Evolutionary conservation across 2,888 invertebrate species (phyloP).

Genomic region (Erebia palarica): DNA sequence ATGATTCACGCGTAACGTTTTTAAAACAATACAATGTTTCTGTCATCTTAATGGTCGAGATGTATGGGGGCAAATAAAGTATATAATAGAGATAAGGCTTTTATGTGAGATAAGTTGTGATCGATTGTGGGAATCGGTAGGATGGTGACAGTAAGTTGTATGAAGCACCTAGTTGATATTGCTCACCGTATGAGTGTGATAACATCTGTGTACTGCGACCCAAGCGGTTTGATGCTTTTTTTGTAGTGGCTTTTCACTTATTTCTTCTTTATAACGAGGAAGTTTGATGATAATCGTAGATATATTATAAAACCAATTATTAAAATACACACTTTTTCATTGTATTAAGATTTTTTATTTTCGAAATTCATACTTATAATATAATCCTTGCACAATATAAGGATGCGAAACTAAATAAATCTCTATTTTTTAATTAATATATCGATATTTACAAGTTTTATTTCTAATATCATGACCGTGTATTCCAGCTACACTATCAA

Average conservation of each 20-base stretch:
- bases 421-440: too few relatives aligned
- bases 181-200: conserved; percentile 61
- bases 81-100: conserved; percentile 66
- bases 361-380: neutral
- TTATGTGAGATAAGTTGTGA: conserved; percentile 76
- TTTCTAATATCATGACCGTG: neutral
- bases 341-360: too few relatives aligned
- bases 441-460: neutral
- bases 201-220: conserved; percentile 53
- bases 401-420: neutral
- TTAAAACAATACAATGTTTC: conserved; percentile 40
- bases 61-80: conserved; percentile 39
- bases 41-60: conserved; percentile 43
- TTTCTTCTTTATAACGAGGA: too few relatives aligned
- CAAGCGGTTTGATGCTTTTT: neutral
- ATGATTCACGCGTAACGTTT: conserved; percentile 27
- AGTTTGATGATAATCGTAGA: neutral
- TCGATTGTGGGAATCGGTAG: conserved; percentile 77
- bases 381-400: neutral
- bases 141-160: conserved; percentile 77
- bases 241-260: neutral
- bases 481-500: conserved; percentile 39
- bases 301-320: neutral
- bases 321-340: too few relatives aligned
- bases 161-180: conserved; percentile 62